A percentile compares a stretch with the other conserved stretches of the same genome.
Conservation (phyloP, 92 coral and sea anemone species). For the Meandrina meandrites region DNA sequence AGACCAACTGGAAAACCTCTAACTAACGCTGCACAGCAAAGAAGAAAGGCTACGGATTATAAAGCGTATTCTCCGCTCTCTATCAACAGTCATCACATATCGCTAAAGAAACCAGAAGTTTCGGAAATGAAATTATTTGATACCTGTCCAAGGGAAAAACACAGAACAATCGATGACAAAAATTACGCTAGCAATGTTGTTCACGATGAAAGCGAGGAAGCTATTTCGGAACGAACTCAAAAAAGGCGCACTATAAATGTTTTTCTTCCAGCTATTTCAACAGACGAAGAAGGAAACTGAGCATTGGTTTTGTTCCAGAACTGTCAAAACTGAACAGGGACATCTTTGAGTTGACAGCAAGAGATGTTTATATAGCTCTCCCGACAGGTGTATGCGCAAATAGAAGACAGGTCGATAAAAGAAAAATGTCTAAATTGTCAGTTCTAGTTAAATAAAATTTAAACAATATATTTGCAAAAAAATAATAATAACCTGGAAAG, state of each 20-base stretch:
- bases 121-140: not conserved
- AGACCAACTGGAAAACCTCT: not conserved
- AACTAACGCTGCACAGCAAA: not conserved
- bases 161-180: not conserved
- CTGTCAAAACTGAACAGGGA: not conserved
- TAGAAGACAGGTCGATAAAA: not conserved
- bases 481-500: not conserved
- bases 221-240: not conserved
- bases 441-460: not conserved
- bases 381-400: slow-evolving; percentile 9
- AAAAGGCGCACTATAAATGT: slow-evolving; percentile 25
- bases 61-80: slow-evolving; percentile 10
- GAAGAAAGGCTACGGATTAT: not conserved
- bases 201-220: not conserved
- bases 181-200: not conserved
- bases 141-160: not conserved
- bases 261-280: slow-evolving; percentile 27
- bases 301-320: not conserved
- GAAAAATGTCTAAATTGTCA: not conserved
- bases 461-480: not conserved
- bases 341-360: not conserved
- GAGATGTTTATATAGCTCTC: not conserved
- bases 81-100: slow-evolving; percentile 14
- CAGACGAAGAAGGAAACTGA: not conserved
- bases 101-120: slow-evolving; percentile 26